Conservation (phyloP, 2,888 invertebrate species). For the Dasypolia templi region DNA sequence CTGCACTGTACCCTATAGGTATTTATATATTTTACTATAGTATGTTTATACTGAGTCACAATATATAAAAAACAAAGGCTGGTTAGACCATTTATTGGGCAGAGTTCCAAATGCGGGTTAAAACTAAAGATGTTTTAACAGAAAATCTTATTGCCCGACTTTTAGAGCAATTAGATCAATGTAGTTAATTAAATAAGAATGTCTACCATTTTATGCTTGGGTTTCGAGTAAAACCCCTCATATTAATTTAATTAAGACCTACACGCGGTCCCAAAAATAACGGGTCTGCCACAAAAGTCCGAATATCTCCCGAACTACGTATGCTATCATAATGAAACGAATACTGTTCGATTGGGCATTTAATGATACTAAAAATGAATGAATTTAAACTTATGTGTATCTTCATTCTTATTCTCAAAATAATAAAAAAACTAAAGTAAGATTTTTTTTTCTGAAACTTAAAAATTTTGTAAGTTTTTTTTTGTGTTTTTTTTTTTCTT, state of each 20-base stretch:
- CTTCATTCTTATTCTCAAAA: too few relatives aligned
- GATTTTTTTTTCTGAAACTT: too few relatives aligned
- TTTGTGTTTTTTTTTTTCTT: too few relatives aligned
- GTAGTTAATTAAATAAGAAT: constrained; percentile 11
- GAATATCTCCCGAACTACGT: too few relatives aligned
- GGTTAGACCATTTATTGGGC: constrained; percentile 39
- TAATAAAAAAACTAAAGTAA: too few relatives aligned
- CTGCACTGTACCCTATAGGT: neutral
- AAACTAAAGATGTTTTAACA: constrained; percentile 30
- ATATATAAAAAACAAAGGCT: constrained; percentile 37
- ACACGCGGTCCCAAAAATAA: too few relatives aligned
- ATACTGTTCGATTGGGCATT: too few relatives aligned
- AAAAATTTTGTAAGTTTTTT: too few relatives aligned
- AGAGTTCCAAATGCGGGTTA: constrained; percentile 36
- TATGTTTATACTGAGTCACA: constrained; percentile 21
- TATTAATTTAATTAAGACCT: neutral
- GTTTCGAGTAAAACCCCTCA: neutral
- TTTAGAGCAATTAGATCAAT: constrained; percentile 18
- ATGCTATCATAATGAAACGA: too few relatives aligned
- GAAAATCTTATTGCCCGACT: constrained; percentile 12
- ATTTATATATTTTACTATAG: neutral
- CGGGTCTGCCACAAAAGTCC: too few relatives aligned
- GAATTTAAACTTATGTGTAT: too few relatives aligned
- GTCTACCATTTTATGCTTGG: neutral
- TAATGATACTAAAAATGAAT: too few relatives aligned